Conservation (phyloP, 2,113 vertebrate species). For the Pelecanoides urinatrix region DNA sequence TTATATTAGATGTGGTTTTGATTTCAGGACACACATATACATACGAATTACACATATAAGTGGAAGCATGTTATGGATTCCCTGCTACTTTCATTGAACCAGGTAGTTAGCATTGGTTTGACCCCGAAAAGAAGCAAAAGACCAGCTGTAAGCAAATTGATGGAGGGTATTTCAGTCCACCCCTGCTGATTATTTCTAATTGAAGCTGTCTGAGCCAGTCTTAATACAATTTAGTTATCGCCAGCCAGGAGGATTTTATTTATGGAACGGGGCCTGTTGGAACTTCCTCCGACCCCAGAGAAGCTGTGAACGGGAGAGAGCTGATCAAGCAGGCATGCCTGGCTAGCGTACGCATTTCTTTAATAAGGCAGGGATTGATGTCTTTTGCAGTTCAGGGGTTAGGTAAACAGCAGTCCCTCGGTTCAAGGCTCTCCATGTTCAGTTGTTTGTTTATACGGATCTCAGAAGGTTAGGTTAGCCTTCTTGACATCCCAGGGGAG, state of each 20-base stretch:
- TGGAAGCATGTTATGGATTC: not conserved
- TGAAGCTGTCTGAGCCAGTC: constrained; percentile 65
- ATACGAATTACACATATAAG: not conserved
- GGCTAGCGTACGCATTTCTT: constrained; percentile 57
- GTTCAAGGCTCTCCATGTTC: constrained; percentile 75
- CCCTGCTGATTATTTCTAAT: constrained; percentile 39
- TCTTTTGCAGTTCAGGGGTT: constrained; percentile 71
- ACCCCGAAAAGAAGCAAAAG: not conserved
- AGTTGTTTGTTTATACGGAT: constrained; percentile 71
- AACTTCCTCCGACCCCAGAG: constrained; percentile 67
- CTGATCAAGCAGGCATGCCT: constrained; percentile 41
- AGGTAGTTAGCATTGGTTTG: not conserved
- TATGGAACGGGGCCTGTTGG: constrained; percentile 58
- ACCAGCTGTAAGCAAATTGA: constrained; percentile 13
- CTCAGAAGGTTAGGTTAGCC: constrained; percentile 68
- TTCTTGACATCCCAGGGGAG: constrained; percentile 54
- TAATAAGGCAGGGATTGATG: constrained; percentile 74
- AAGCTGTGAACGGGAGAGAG: constrained; percentile 68
- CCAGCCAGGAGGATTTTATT: constrained; percentile 71
- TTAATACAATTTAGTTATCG: constrained; percentile 63
- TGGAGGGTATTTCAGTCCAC: constrained; percentile 14
- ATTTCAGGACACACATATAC: not conserved
- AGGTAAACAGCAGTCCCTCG: constrained; percentile 71
- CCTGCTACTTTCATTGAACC: not conserved
- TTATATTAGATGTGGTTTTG: not conserved